Conservation (phyloP, 2,797 vertebrate genomes). For the Anas bahamensis region DNA sequence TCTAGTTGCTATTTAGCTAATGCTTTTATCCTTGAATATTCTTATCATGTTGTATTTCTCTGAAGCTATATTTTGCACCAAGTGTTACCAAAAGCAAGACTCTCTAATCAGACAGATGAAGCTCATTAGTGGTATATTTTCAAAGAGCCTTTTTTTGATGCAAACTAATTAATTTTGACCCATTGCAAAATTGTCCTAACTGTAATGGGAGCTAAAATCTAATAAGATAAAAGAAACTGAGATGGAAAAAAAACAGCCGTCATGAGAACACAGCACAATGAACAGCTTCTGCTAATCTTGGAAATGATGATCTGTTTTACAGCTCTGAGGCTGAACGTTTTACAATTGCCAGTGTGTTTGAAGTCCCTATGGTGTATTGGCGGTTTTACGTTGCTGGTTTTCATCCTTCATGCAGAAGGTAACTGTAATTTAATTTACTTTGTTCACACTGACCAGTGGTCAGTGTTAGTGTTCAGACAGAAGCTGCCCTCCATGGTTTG, state of each 20-base stretch:
- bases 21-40: slow-evolving; percentile 17
- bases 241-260: background rate
- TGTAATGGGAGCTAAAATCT: slow-evolving; percentile 58
- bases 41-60: background rate
- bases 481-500: background rate
- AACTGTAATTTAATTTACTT: background rate
- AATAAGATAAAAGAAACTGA: slow-evolving; percentile 48
- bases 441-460: background rate
- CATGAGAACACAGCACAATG: background rate
- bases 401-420: slow-evolving; percentile 7
- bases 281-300: slow-evolving; percentile 10
- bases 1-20: slow-evolving; percentile 6
- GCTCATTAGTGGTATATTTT: slow-evolving; percentile 36
- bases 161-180: slow-evolving; percentile 51
- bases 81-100: slow-evolving; percentile 41
- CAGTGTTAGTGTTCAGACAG: background rate
- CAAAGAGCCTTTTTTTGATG: slow-evolving; percentile 65
- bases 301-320: slow-evolving; percentile 13
- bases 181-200: slow-evolving; percentile 26
- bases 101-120: slow-evolving; percentile 59
- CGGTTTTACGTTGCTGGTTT: background rate
- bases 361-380: background rate
- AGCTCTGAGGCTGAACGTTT: background rate
- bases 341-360: background rate
- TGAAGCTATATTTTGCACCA: slow-evolving; percentile 24